These are phyloP conservation scores for Carassius auratus DNA, from an alignment of 2,113 vertebrate genomes.

Conservation along the genomic window DNA sequence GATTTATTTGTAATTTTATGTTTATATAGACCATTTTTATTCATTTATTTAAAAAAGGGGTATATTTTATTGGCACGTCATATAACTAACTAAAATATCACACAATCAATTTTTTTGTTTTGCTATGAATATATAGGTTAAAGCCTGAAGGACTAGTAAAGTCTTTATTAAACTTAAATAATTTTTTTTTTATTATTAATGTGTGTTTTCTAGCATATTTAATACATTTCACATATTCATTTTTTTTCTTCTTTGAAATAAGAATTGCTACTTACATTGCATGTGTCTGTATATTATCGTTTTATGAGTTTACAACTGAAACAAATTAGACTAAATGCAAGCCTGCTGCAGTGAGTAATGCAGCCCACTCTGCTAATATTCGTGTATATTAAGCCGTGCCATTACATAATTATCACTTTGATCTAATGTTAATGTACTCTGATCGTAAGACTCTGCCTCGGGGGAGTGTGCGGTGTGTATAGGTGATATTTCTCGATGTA, in stretches of 20 bases:
- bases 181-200: not conserved
- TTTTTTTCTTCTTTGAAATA: too few relatives aligned
- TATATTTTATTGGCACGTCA: not conserved
- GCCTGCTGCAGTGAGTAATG: slow-evolving; percentile 44
- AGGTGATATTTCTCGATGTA: slow-evolving; percentile 67
- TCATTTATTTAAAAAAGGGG: too few relatives aligned
- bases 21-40: not conserved
- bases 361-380: slow-evolving; percentile 31
- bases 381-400: slow-evolving; percentile 60
- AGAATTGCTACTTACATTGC: not conserved
- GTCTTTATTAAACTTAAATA: not conserved
- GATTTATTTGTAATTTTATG: not conserved
- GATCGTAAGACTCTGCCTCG: slow-evolving; percentile 70
- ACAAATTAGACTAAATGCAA: slow-evolving; percentile 9
- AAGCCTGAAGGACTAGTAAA: not conserved
- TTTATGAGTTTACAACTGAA: slow-evolving; percentile 6
- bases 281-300: not conserved
- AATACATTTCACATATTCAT: too few relatives aligned
- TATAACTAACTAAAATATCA: too few relatives aligned
- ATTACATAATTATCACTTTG: slow-evolving; percentile 77
- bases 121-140: too few relatives aligned
- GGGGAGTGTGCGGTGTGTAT: slow-evolving; percentile 60
- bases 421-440: slow-evolving; percentile 76
- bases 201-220: too few relatives aligned
- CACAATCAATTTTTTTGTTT: too few relatives aligned